Evolutionary conservation across 1,140 invertebrate species (phyloP).

Genomic region (Triops longicaudatus): DNA sequence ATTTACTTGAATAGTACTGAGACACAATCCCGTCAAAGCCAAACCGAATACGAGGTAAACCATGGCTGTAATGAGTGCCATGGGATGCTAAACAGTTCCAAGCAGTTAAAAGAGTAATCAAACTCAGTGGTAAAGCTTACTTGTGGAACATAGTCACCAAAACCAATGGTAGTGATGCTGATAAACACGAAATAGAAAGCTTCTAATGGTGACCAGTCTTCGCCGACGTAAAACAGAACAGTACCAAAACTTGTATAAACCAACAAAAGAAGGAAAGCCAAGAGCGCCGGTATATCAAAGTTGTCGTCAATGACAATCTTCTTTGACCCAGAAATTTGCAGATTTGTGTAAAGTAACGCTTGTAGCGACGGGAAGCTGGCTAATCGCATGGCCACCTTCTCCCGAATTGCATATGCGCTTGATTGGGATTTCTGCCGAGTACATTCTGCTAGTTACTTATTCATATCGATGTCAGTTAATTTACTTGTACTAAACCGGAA

Average conservation of each 20-base stretch:
- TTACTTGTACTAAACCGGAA: slow-evolving; percentile 63
- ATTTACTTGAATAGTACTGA: slow-evolving; percentile 85
- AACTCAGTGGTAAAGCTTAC: slow-evolving; percentile 36
- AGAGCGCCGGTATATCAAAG: slow-evolving; percentile 81
- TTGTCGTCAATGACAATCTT: slow-evolving; percentile 63
- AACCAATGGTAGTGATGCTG: slow-evolving; percentile 87
- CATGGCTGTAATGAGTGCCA: slow-evolving; percentile 86
- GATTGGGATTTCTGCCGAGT: background rate
- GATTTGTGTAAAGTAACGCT: background rate
- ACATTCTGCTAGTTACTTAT: background rate
- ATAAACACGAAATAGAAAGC: slow-evolving; percentile 93
- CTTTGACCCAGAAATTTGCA: background rate
- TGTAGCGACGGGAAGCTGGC: background rate
- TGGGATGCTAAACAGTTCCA: slow-evolving; percentile 54
- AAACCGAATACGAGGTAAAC: slow-evolving; percentile 88
- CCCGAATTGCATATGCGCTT: background rate
- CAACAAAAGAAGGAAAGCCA: slow-evolving; percentile 56
- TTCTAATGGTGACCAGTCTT: slow-evolving; percentile 75
- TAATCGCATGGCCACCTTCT: background rate
- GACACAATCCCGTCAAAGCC: slow-evolving; percentile 91
- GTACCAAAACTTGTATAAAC: slow-evolving; percentile 41
- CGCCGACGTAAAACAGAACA: slow-evolving; percentile 59
- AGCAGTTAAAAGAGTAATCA: background rate
- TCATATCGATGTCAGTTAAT: background rate
- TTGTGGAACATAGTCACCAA: slow-evolving; percentile 80